Percentiles rank a stretch among this genome's conserved stretches.
These are phyloP conservation scores for Aramus guarauna DNA, from an alignment of 2,113 vertebrate species.

Conservation along the genomic window DNA sequence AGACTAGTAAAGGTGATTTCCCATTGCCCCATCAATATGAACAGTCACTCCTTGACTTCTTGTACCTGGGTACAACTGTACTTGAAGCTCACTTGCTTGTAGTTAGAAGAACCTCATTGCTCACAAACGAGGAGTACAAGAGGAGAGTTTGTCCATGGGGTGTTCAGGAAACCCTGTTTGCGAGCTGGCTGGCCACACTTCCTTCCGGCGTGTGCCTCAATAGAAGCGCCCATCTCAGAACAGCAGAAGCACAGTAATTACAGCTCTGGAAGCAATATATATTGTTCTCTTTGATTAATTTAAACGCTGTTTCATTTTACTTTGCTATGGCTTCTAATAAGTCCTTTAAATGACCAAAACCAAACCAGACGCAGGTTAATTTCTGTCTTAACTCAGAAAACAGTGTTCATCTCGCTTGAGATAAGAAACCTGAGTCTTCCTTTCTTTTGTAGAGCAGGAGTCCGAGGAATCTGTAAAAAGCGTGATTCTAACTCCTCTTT, in stretches of 20 bases:
- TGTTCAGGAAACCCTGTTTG: background rate
- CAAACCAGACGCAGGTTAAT: background rate
- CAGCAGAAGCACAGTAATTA: background rate
- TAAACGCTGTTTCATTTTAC: background rate
- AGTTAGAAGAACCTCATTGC: background rate
- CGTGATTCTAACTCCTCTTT: background rate
- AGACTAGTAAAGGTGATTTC: slow-evolving; percentile 27
- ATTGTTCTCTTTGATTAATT: background rate
- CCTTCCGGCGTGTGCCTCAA: background rate
- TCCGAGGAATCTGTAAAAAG: background rate
- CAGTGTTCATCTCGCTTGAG: background rate
- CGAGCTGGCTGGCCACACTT: background rate
- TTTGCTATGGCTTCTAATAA: background rate
- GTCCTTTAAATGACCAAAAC: background rate
- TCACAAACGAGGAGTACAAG: background rate
- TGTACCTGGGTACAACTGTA: background rate
- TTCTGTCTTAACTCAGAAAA: background rate
- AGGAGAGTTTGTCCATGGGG: background rate
- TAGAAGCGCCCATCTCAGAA: background rate
- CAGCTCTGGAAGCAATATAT: background rate
- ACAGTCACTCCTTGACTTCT: background rate
- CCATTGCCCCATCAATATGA: background rate
- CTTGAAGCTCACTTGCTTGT: background rate
- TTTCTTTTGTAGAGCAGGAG: background rate
- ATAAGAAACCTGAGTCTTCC: background rate